Evolutionary conservation across 2,888 invertebrate species (phyloP), one percentile per base, ranked within the genome.

Genomic region (Caenorhabditis wallacei): DNA sequence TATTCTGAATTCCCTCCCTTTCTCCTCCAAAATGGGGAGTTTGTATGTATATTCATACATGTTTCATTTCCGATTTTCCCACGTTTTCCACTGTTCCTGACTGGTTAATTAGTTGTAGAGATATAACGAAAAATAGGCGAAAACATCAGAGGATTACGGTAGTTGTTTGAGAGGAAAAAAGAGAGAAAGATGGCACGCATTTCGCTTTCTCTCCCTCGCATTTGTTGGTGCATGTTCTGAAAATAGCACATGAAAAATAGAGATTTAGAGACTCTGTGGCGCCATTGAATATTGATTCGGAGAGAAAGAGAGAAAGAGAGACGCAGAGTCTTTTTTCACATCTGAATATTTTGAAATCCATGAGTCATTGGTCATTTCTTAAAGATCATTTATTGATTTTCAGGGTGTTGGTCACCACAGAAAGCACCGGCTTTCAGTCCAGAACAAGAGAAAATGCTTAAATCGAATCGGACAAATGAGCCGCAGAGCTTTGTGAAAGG

Each of bases 391-490:
- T 18, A 48, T 48, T 13, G 18, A 48, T 18, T 48, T 85, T 18
- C 81, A 83, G 81, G 83, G 46, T 85, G 85, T 24, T 24, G 59
- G 1, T 79, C 78, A 5, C 85, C 85, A 8, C 84, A 82, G 30
- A 68, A 54, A 43, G 53, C 84, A 13, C 84, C 86, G 11, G 76
- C 86, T 2, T 85, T 85, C 72, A 72, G 70, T 53, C 57, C 76
- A 8, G 85, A 86, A 56, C 74, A 82, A 18, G 84, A 86, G 63
- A 86, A 84, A 61, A 84, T 86, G 86, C 59, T 85, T 46, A 72
- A 80, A 54, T 72, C 81, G 11, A 74, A 76, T 46, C 66, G 75
- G 26, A 46, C 72, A 35, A 86, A 86, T 69, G 86, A 85, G 69
- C 86, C 86, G 20, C 85, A 85, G 57, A 78, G 84, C 69, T 86